A percentile compares a stretch with the other conserved stretches of the same genome.
These are phyloP conservation scores for Gandaritis pyraliata DNA, from an alignment of 2,888 invertebrate species.

Conservation along the genomic window DNA sequence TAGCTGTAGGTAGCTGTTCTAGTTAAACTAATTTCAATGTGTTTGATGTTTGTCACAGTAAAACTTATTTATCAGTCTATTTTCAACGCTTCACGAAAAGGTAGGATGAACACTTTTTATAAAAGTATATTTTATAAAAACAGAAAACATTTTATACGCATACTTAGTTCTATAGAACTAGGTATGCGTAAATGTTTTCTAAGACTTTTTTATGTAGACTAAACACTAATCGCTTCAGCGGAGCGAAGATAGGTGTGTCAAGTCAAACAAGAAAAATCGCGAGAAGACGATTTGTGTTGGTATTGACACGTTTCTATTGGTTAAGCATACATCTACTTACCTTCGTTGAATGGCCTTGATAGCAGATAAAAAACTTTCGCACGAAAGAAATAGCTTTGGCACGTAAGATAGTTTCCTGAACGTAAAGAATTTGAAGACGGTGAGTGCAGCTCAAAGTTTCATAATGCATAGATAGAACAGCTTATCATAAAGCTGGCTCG, in stretches of 20 bases:
- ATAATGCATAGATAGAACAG: slow-evolving; percentile 7
- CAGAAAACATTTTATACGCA: too few species aligned
- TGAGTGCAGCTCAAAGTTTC: slow-evolving; percentile 2
- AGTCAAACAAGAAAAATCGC: too few species aligned
- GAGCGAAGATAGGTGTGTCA: not conserved
- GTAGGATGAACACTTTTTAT: too few species aligned
- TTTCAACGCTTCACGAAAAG: slow-evolving; percentile 15
- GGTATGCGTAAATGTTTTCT: not conserved
- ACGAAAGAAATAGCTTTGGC: slow-evolving; percentile 4
- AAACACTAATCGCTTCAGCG: not conserved
- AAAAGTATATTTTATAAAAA: too few species aligned
- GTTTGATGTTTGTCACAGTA: slow-evolving; percentile 28
- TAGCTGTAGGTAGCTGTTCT: too few species aligned
- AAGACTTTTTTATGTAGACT: too few species aligned
- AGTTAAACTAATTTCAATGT: slow-evolving; percentile 11
- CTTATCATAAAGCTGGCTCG: slow-evolving; percentile 14
- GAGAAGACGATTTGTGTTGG: too few species aligned
- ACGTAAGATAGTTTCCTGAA: slow-evolving; percentile 4
- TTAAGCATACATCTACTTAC: not conserved
- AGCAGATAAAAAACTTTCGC: slow-evolving; percentile 1
- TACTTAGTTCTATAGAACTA: too few species aligned
- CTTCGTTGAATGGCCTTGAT: not conserved
- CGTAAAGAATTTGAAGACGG: slow-evolving; percentile 5
- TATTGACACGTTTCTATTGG: too few species aligned
- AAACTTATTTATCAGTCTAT: slow-evolving; percentile 16